Evolutionary conservation across 2,113 vertebrate species (phyloP).

Genomic region (Cyphomyrus plagiostoma): DNA sequence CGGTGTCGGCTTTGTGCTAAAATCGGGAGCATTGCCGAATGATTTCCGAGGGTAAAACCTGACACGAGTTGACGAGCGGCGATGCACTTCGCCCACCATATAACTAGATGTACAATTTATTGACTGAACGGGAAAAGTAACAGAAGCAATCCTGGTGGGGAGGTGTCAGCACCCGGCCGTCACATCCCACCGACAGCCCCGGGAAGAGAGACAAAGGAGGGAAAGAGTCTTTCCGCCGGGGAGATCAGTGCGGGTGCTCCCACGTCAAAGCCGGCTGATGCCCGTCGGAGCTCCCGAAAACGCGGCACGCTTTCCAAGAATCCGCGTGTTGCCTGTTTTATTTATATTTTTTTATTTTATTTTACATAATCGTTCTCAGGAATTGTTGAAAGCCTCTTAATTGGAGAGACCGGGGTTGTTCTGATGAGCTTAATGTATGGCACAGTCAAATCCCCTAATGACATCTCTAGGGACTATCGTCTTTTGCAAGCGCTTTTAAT

Average conservation of each 20-base stretch:
- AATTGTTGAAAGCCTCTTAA: constrained; percentile 26
- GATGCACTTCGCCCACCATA: constrained; percentile 18
- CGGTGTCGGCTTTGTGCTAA: background rate
- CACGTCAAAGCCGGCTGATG: constrained; percentile 2
- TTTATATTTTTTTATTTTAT: constrained; percentile 16
- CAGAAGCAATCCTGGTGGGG: constrained; percentile 18
- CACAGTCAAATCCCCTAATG: constrained; percentile 25
- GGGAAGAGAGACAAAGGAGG: constrained; percentile 18
- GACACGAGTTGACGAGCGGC: constrained; percentile 6
- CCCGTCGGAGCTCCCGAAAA: background rate
- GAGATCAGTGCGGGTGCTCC: constrained; percentile 8
- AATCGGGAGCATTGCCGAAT: background rate
- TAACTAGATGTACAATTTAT: constrained; percentile 25
- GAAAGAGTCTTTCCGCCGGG: background rate
- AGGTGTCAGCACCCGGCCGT: constrained; percentile 18
- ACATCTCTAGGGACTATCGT: constrained; percentile 16
- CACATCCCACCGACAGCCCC: constrained; percentile 17
- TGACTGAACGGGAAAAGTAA: constrained; percentile 18
- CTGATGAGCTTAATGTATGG: constrained; percentile 26
- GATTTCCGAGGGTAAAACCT: constrained; percentile 8
- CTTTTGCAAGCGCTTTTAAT: constrained; percentile 15
- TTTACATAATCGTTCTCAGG: constrained; percentile 13
- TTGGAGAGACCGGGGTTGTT: constrained; percentile 14
- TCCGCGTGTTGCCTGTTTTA: constrained; percentile 6
- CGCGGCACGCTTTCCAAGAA: background rate